Evolutionary conservation across 2,797 vertebrate species (phyloP).

Genomic region (Phaenicophaeus curvirostris): DNA sequence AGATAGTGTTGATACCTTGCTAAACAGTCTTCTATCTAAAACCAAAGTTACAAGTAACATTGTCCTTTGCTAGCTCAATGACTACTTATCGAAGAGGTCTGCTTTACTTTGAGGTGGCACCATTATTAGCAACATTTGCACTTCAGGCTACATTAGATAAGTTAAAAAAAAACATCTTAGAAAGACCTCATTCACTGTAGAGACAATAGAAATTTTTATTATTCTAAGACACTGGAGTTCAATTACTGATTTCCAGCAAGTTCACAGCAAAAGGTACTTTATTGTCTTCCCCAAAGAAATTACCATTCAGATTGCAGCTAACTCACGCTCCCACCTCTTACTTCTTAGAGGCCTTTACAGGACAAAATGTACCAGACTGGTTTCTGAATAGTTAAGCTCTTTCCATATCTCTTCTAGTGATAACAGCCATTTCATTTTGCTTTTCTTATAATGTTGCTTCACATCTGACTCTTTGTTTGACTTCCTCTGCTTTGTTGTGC

Average conservation of each 20-base stretch:
- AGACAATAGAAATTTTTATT: neutral
- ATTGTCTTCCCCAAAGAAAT: neutral
- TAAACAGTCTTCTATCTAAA: neutral
- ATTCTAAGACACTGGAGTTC: neutral
- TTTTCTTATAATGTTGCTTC: slow-evolving; percentile 12
- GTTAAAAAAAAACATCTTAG: neutral
- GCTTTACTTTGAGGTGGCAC: neutral
- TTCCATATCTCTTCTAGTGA: neutral
- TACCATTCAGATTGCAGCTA: neutral
- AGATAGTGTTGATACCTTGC: neutral
- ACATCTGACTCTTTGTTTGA: slow-evolving; percentile 47
- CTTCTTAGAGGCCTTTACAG: neutral
- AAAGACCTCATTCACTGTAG: neutral
- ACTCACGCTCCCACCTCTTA: neutral
- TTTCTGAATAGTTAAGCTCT: slow-evolving; percentile 10
- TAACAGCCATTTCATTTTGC: slow-evolving; percentile 28
- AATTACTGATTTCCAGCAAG: neutral
- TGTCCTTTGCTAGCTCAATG: neutral
- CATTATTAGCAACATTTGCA: neutral
- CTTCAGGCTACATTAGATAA: neutral
- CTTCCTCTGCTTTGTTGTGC: slow-evolving; percentile 33
- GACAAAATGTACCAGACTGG: neutral
- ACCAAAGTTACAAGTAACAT: neutral
- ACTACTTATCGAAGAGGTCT: neutral
- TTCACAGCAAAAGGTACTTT: neutral